A percentile compares a stretch with the other conserved stretches of the same genome.
Conservation (phyloP, 2,888 invertebrate genomes). For the Phortica okadai region DNA sequence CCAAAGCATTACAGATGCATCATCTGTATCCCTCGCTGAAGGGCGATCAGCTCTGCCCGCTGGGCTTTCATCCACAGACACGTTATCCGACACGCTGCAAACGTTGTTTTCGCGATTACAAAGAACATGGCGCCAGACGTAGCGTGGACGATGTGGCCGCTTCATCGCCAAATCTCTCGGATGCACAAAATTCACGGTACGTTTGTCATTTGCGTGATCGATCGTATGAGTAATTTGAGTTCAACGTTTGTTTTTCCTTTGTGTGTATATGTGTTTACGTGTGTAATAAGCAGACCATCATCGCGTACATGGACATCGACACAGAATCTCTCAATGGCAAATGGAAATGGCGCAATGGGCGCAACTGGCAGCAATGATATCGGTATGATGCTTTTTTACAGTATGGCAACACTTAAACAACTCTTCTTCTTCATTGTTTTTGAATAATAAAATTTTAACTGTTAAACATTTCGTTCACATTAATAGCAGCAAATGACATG, state of each 20-base stretch:
- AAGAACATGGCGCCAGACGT: conserved; percentile 89
- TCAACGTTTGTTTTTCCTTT: background rate
- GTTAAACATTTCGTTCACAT: background rate
- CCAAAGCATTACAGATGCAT: conserved; percentile 71
- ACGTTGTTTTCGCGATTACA: conserved; percentile 94
- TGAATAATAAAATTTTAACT: background rate
- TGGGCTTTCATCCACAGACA: conserved; percentile 96
- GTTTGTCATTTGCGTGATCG: background rate
- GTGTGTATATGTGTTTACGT: background rate
- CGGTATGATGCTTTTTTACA: conserved; percentile 62
- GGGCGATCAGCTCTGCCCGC: conserved; percentile 92
- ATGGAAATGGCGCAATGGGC: conserved; percentile 45
- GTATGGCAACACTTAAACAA: background rate
- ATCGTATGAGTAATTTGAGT: background rate
- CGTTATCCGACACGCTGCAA: conserved; percentile 96
- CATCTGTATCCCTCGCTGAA: conserved; percentile 79
- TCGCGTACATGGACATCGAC: conserved; percentile 87
- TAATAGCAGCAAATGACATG: background rate
- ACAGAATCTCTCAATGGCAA: conserved; percentile 79
- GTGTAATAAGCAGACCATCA: conserved; percentile 59
- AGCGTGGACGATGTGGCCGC: conserved; percentile 84
- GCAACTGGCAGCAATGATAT: conserved; percentile 69
- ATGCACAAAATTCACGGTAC: conserved; percentile 80
- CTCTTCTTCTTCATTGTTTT: conserved; percentile 3
- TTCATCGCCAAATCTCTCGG: conserved; percentile 87